phyloP scores from a whole-genome alignment of 1,140 invertebrate genomes.

The Diachasma alloeum region DNA sequence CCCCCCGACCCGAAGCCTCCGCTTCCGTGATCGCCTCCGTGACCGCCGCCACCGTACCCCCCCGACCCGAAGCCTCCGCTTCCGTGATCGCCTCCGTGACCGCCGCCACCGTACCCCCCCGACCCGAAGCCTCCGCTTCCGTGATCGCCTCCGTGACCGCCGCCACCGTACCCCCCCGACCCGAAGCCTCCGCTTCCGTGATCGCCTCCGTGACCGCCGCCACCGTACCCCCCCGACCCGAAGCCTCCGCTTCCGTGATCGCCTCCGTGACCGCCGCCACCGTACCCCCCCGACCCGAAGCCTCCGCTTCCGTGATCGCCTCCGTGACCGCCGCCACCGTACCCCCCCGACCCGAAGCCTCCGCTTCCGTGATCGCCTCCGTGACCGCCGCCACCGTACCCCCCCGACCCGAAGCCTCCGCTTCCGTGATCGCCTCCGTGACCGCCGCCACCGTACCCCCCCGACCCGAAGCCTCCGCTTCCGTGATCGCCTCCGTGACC shows the following conservation, averaged over 20 bases:
- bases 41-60: constrained; percentile 16
- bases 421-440: constrained; percentile 27
- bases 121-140: too few species aligned
- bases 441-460: constrained; percentile 24
- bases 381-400: constrained; percentile 22
- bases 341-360: constrained; percentile 25
- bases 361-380: constrained; percentile 29
- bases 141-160: not conserved
- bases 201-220: too few species aligned
- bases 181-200: too few species aligned
- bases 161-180: too few species aligned
- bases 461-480: constrained; percentile 26
- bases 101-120: too few species aligned
- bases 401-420: constrained; percentile 25
- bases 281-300: constrained; percentile 28
- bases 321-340: constrained; percentile 25
- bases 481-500: constrained; percentile 28
- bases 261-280: constrained; percentile 29
- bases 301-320: constrained; percentile 26
- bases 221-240: too few species aligned
- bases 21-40: constrained; percentile 9
- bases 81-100: not conserved
- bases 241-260: constrained; percentile 26
- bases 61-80: too few species aligned
- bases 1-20: constrained; percentile 19